Base-by-base conservation (phyloP, 2,113 vertebrate genomes). In the Phrynocephalus versicolor region DNA sequence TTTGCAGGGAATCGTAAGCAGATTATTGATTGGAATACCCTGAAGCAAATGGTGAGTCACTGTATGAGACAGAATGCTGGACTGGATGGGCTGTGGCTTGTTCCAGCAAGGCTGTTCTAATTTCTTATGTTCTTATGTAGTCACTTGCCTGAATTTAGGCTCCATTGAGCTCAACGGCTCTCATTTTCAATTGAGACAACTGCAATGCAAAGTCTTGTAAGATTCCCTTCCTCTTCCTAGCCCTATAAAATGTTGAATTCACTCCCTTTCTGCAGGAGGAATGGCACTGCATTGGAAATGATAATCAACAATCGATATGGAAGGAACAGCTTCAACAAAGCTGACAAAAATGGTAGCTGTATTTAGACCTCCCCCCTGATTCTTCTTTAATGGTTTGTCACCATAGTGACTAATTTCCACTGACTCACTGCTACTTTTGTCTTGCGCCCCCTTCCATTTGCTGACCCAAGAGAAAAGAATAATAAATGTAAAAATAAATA, bases 341-440 rank as follows among this genome's bases (percentile, higher is more conserved):
- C 1, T 87, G 23, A 4, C 1, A 1, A 33, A 90, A 88, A 58
- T 72, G 39, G 64, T 13, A 2, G 10, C 1, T 27, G n/a, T 64
- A 71, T 8, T 85, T 87, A 78, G 9, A n/a, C 15, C 84, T n/a
- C n/a, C n/a, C 2, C 41, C 62, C 65, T 80, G 58, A 19, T 87
- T 55, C 27, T 82, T 85, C 35, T 37, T 72, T 80, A 45, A 37
- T 60, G 39, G 33, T 35, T 73, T 62, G 45, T 73, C 69, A 64
- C 65, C 71, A 62, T 19, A 73, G 39, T 85, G 84, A 91, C 72
- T 79, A 84, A 87, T 89, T 69, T 87, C 45, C 35, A 79, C 41
- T 89, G 83, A 92, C 90, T 91, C 82, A 91, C 37, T 85, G 9
- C 64, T 62, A 57, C 1, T 78, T 88, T 75, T 25, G 0, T 80